Base-by-base conservation (phyloP, 1,140 invertebrate species). In the Drosophila saltans region DNA sequence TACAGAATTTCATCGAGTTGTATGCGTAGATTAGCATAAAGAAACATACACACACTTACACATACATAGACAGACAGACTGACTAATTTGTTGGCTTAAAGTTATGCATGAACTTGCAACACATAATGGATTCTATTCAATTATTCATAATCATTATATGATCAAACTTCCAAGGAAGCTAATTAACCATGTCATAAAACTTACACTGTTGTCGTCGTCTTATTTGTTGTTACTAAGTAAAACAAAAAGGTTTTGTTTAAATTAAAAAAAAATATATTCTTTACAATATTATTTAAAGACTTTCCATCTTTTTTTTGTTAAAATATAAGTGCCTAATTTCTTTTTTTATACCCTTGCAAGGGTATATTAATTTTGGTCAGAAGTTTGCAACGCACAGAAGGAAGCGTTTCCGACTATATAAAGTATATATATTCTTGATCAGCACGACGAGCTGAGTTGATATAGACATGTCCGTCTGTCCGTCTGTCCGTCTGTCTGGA, bases 1-100 rank as follows among this genome's bases (percentile, higher is more conserved):
- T 21, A 21, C 10, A 55, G 26, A 39, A 61, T 64, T 48, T 48
- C 65, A 58, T 39, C 56, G 28, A n/a, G 10, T 58, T 67, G 36
- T 43, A 16, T 60, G n/a, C 28, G 41, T 39, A 52, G 40, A 10
- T 63, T 39, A n/a, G 26, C 30, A 43, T 57, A 72, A 26, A 36
- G 10, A 30, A 24, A 24, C 45, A 60, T 30, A 62, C 60, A 45
- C 36, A 26, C 40, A 62, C 60, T 4, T 5, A 28, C 63, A 56
- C 16, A 56, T 60, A 62, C 26, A 30, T 48, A 26, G 21, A 26
- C 45, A 9, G 24, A 52, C 8, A 26, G 45, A 26, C 45, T 26
- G 26, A 52, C 21, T 52, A 52, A 24, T 26, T 52, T 48, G 45
- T 21, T 7, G 16, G 61, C 1, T 21, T 33, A 65, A 30, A 60